Evolutionary conservation across 2,797 vertebrate species (phyloP).

Genomic region (Discoglossus pictus): DNA sequence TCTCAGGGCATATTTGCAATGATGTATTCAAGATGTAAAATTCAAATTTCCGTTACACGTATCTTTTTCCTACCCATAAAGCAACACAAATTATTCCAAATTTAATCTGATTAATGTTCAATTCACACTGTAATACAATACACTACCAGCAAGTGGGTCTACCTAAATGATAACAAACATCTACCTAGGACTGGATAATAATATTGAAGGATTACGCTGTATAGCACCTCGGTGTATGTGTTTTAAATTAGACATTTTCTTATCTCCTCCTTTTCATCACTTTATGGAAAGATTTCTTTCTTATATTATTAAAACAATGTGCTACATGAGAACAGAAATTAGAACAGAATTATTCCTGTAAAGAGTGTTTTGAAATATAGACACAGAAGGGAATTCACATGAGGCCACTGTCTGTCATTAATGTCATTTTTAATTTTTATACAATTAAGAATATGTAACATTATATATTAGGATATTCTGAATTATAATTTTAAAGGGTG

Average conservation of each 20-base stretch:
- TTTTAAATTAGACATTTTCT: slow-evolving; percentile 54
- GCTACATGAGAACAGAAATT: slow-evolving; percentile 5
- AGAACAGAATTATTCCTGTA: slow-evolving; percentile 3
- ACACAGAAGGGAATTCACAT: slow-evolving; percentile 1
- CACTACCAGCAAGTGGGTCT: too few species aligned
- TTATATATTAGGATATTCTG: slow-evolving; percentile 18
- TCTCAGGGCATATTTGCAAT: too few species aligned
- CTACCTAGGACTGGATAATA: slow-evolving; percentile 21
- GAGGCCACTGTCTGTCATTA: slow-evolving; percentile 26
- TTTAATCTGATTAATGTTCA: background rate
- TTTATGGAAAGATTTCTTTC: slow-evolving; percentile 19
- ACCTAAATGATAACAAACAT: background rate
- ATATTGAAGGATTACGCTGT: slow-evolving; percentile 30
- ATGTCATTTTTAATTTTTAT: slow-evolving; percentile 36
- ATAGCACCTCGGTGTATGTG: slow-evolving; percentile 37
- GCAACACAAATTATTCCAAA: slow-evolving; percentile 2
- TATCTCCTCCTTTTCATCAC: slow-evolving; percentile 50
- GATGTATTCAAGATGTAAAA: too few species aligned
- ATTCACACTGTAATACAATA: background rate
- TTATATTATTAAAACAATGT: slow-evolving; percentile 23
- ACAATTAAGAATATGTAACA: slow-evolving; percentile 32
- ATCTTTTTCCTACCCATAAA: too few species aligned
- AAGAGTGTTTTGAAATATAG: slow-evolving; percentile 33
- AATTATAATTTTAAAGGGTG: background rate
- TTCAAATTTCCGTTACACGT: too few species aligned